Evolutionary conservation across 2,888 invertebrate genomes (phyloP), one percentile per base, ranked within the genome.

Genomic region (Drosophila mercatorum): DNA sequence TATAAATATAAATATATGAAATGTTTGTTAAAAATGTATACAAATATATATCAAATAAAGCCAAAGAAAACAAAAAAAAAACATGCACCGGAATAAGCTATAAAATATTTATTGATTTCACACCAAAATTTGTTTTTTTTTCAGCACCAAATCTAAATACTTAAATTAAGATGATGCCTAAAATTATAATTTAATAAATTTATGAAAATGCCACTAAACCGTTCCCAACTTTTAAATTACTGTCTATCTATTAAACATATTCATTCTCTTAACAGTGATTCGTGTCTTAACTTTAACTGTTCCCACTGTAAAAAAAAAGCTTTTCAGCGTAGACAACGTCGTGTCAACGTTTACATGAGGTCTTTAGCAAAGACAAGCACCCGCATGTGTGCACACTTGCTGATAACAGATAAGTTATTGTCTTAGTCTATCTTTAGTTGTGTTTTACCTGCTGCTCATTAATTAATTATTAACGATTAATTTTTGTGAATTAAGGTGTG

Each of bases 21-120:
- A 73, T 70, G 56, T 68, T 75, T 81, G 55, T 85, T 80, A 65
- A 81, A 88, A 12, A 26, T 53, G 40, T 57, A 36, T 57, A 34
- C 5, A 36, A 40, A 57, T 57, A 22, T 22, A 46, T 22, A 46
- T 38, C n/a, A 55, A 51, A 67, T 67, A 69, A 81, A 64, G 80
- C 83, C 90, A 83, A 83, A 83, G 90, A 89, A 81, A 67, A 31
- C 26, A 11, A 31, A 28, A 26, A n/a, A 14, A 26, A 31, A 22
- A 8, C 7, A 8, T 12, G 14, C 14, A 51, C 11, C 1, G 17
- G 14, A 26, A 26, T n/a, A 26, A 26, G n/a, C 2, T 0, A 51
- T 10, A 40, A 8, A n/a, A 26, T 7, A 10, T 40, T 14, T n/a
- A 6, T 22, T 51, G 3, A 34, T 17, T 26, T 5, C 41, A 41